Evolutionary conservation across 1,140 invertebrate species (phyloP).

Genomic region (Palaemon carinicauda): DNA sequence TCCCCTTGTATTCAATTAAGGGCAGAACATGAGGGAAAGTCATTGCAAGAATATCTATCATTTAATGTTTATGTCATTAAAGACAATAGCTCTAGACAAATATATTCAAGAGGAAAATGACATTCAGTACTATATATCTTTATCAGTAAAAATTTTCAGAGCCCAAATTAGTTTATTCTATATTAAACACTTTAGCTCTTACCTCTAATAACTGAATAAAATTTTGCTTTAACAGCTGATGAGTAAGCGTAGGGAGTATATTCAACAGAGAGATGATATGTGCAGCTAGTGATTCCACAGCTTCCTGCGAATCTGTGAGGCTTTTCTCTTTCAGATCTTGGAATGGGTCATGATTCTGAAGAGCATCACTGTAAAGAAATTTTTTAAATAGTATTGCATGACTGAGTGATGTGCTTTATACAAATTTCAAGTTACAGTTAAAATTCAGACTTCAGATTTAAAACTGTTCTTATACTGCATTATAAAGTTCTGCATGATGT

Average conservation of each 20-base stretch:
- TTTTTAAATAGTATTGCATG: not conserved
- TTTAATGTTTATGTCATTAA: too few species aligned
- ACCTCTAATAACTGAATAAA: slow-evolving; percentile 61
- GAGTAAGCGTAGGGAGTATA: slow-evolving; percentile 58
- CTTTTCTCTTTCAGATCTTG: slow-evolving; percentile 64
- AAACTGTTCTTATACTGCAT: not conserved
- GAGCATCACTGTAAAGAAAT: too few species aligned
- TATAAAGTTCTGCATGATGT: too few species aligned
- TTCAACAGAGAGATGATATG: slow-evolving; percentile 65
- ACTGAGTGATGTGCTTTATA: not conserved
- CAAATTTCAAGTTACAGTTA: not conserved
- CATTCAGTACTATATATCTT: not conserved
- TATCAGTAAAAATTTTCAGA: too few species aligned
- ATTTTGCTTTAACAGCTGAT: slow-evolving; percentile 36
- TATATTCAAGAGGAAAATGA: too few species aligned
- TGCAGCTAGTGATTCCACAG: slow-evolving; percentile 70
- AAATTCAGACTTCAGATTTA: not conserved
- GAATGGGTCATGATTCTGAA: too few species aligned
- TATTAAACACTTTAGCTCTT: slow-evolving; percentile 9
- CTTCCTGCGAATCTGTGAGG: slow-evolving; percentile 69
- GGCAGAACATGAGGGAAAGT: too few species aligned
- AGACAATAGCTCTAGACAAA: too few species aligned
- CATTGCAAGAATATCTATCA: too few species aligned
- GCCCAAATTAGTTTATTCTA: too few species aligned
- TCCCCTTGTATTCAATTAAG: too few species aligned